phyloP scores from a whole-genome alignment of 2,113 vertebrate genomes.

The Eleginops maclovinus region DNA sequence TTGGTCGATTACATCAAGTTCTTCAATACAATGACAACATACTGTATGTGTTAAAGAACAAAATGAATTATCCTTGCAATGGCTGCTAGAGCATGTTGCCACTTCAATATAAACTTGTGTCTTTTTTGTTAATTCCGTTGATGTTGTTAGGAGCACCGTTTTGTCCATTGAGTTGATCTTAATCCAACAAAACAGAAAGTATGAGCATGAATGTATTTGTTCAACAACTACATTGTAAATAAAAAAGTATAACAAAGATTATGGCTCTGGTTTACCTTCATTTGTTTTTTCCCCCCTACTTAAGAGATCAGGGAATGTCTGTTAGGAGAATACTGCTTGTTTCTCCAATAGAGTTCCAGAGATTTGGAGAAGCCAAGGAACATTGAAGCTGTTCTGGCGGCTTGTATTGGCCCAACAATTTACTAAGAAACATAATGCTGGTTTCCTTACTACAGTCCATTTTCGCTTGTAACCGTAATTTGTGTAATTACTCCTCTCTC shows the following conservation, averaged over 20 bases:
- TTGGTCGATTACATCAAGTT: too few species aligned
- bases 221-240: background rate
- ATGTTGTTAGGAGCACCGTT: background rate
- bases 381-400: background rate
- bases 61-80: background rate
- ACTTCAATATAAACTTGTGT: background rate
- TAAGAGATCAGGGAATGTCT: background rate
- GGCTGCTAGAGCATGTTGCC: background rate
- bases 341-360: background rate
- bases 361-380: background rate
- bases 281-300: background rate
- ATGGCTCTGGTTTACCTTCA: background rate
- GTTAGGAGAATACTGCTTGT: background rate
- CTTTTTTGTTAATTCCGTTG: background rate
- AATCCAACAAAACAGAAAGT: background rate
- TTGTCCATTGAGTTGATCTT: too few species aligned
- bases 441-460: background rate
- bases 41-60: too few species aligned
- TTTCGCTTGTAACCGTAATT: background rate
- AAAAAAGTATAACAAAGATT: background rate
- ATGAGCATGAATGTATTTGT: background rate
- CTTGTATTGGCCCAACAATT: slow-evolving; percentile 12
- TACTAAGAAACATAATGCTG: slow-evolving; percentile 1
- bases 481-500: slow-evolving; percentile 10
- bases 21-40: too few species aligned